Conservation (phyloP, 2,113 vertebrate genomes). For the Leucoraja erinaceus region DNA sequence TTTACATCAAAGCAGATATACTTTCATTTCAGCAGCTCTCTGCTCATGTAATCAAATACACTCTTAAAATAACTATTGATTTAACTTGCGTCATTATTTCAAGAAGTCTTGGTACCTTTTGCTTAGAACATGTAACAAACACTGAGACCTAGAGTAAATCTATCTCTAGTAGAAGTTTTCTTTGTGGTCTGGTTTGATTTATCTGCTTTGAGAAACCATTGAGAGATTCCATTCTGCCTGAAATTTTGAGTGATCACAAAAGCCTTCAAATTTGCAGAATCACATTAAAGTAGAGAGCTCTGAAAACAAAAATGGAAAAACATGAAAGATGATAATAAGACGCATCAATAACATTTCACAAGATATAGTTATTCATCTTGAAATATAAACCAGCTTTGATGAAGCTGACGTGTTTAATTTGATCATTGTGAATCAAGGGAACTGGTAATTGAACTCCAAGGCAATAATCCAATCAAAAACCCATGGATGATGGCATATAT, state of each 20-base stretch:
- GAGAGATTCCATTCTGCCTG: neutral
- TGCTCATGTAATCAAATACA: neutral
- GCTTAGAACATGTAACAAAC: neutral
- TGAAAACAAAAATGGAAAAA: constrained; percentile 4
- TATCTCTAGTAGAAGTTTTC: neutral
- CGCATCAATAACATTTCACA: neutral
- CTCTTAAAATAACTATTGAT: neutral
- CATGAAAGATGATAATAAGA: neutral
- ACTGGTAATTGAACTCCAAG: constrained; percentile 5
- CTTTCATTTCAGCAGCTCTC: neutral
- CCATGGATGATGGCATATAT: neutral
- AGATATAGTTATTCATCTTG: neutral
- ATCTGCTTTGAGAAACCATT: neutral
- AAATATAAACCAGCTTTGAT: neutral
- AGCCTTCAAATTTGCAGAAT: neutral
- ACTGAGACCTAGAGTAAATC: neutral
- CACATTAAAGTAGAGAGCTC: neutral
- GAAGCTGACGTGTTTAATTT: neutral
- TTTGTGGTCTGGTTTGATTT: neutral
- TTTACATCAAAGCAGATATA: neutral
- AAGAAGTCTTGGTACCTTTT: neutral
- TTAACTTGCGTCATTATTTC: neutral
- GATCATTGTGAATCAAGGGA: neutral
- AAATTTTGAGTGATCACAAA: neutral
- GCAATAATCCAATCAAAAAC: constrained; percentile 2